Base-by-base conservation (phyloP, 2,797 vertebrate species). In the Esox lucius region DNA sequence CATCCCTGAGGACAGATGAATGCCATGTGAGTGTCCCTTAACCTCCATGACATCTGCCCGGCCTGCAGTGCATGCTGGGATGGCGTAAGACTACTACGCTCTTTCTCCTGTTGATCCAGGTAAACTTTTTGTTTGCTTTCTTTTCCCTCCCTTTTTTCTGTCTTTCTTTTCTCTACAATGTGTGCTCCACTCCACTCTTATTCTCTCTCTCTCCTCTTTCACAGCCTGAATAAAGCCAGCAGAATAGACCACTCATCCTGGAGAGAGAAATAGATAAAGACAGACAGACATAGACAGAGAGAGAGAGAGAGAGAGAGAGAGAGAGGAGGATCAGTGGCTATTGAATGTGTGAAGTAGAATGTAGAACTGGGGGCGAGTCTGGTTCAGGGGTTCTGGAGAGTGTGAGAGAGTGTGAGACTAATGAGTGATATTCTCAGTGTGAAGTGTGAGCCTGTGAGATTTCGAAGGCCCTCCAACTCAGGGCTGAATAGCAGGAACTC, bases 1-100 rank as follows among this genome's bases (percentile, higher is more conserved):
- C 56, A 31, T n/a, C 51, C 77, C 28, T 35, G 69, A 46, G 42
- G 82, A 89, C 79, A 76, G 77, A 87, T 89, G 89, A 93, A 91
- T 87, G 81, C 75, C 75, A 78, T 71, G 77, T 76, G 87, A 93
- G 92, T 91, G 91, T 91, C 90, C 92, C 92, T 94, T 91, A 92
- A 94, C 91, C 91, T 80, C 69, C 68, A 64, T 87, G 86, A 80
- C 91, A 90, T 84, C 31, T 5, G 49, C 15, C 4, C 85, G 90
- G 93, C 91, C 90, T 87, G 80, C n/a, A 39, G 75, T 69, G 80
- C 83, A 85, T 84, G 73, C 88, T 80, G 77, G 85, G 74, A 75
- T 72, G 75, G 79, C 78, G 48, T 73, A 64, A 75, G 79, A 80
- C 80, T 80, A 74, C 77, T 84, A 73, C n/a, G n/a, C 9, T 61